A percentile compares a stretch with the other conserved stretches of the same genome.
Evolutionary conservation across 2,113 vertebrate genomes (phyloP).

Genomic region (Polyodon spathula): DNA sequence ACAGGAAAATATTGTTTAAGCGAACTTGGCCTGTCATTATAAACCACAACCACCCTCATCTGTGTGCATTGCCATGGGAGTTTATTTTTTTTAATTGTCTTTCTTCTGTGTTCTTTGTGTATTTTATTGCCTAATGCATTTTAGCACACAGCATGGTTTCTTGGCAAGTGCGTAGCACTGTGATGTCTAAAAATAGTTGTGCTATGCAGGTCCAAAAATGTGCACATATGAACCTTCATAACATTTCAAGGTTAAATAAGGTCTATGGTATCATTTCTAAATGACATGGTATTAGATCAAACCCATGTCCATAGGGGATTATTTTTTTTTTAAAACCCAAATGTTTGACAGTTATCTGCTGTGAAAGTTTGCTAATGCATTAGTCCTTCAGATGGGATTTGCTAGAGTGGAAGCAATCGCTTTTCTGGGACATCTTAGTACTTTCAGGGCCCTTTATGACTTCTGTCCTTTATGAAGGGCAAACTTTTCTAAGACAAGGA

Average conservation of each 20-base stretch:
- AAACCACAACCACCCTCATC: constrained; percentile 33
- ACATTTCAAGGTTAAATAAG: constrained; percentile 21
- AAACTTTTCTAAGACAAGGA: no score
- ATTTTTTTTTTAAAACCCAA: background rate
- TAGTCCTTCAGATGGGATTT: background rate
- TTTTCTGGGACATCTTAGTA: background rate
- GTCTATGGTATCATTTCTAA: background rate
- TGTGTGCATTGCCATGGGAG: constrained; percentile 21
- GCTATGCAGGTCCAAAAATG: constrained; percentile 25
- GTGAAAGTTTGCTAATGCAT: background rate
- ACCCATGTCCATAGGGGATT: background rate
- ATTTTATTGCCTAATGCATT: constrained; percentile 34
- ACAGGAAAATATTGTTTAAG: constrained; percentile 9
- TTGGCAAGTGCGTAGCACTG: constrained; percentile 26
- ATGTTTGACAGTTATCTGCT: background rate
- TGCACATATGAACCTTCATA: constrained; percentile 34
- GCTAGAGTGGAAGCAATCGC: background rate
- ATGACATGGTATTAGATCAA: background rate
- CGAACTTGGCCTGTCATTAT: constrained; percentile 27
- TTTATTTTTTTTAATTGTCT: constrained; percentile 15
- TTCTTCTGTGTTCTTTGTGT: constrained; percentile 39
- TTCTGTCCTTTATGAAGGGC: no score
- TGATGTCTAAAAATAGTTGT: constrained; percentile 36
- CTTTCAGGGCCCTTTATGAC: background rate
- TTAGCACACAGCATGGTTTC: constrained; percentile 39